A percentile compares a stretch with the other conserved stretches of the same genome.
phyloP scores from a whole-genome alignment of 2,888 invertebrate species.

The Taphrorychus bicolor region DNA sequence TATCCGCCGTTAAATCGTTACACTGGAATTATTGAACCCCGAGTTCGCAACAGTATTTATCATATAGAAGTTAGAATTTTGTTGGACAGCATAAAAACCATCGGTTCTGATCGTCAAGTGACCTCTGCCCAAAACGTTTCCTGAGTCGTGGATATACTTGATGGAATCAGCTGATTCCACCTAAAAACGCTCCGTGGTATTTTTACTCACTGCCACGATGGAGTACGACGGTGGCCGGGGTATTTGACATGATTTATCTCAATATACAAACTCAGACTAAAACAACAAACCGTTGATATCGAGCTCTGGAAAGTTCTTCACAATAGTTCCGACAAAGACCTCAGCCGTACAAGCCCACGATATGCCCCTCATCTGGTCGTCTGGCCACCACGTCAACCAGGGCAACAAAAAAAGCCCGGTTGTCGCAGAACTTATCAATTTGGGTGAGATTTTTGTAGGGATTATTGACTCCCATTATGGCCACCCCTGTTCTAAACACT shows the following conservation, averaged over 20 bases:
- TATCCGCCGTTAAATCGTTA: too few species aligned
- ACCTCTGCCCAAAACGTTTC: slow-evolving; percentile 63
- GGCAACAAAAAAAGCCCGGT: slow-evolving; percentile 65
- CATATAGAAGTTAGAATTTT: slow-evolving; percentile 65
- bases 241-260: too few species aligned
- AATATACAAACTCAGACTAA: not conserved
- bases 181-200: too few species aligned
- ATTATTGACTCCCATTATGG: slow-evolving; percentile 70
- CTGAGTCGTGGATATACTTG: slow-evolving; percentile 61
- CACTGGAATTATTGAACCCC: too few species aligned
- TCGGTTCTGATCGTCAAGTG: slow-evolving; percentile 70
- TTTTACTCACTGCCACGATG: too few species aligned
- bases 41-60: slow-evolving; percentile 66
- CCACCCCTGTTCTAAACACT: slow-evolving; percentile 62
- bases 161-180: slow-evolving; percentile 42
- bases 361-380: slow-evolving; percentile 63
- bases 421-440: slow-evolving; percentile 49
- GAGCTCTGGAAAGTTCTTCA: slow-evolving; percentile 65
- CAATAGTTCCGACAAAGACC: slow-evolving; percentile 63
- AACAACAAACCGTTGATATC: slow-evolving; percentile 53
- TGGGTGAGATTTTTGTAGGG: slow-evolving; percentile 57
- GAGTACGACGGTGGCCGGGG: too few species aligned
- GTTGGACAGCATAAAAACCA: slow-evolving; percentile 66
- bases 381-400: slow-evolving; percentile 66
- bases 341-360: slow-evolving; percentile 69